Conservation (phyloP, 2,113 vertebrate genomes). For the Fulica atra region DNA sequence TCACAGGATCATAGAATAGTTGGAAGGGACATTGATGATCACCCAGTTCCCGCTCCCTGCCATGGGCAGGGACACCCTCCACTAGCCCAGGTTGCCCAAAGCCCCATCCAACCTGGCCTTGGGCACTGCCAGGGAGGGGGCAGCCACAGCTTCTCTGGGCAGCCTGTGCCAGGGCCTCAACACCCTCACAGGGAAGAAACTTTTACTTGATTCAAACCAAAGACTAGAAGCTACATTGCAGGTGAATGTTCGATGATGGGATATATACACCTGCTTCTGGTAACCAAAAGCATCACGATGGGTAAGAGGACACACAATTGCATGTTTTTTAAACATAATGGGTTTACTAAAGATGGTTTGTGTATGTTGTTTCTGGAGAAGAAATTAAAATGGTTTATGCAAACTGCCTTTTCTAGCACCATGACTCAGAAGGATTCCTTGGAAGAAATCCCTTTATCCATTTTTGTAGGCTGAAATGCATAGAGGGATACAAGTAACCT, state of each 20-base stretch:
- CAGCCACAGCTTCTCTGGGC: too few species aligned
- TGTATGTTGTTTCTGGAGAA: not conserved
- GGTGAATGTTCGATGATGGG: not conserved
- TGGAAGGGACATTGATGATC: too few species aligned
- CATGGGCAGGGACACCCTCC: too few species aligned
- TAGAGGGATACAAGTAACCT: not conserved
- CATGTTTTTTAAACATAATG: not conserved
- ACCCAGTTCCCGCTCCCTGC: too few species aligned
- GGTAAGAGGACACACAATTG: not conserved
- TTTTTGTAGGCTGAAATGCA: not conserved
- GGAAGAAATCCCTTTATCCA: not conserved
- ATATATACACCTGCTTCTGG: not conserved
- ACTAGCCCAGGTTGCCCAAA: too few species aligned
- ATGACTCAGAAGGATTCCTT: not conserved
- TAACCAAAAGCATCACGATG: not conserved
- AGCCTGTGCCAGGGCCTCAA: too few species aligned
- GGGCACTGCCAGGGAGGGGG: too few species aligned
- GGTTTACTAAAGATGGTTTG: not conserved
- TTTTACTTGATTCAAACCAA: not conserved
- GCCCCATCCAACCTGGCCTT: too few species aligned
- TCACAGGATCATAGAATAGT: too few species aligned
- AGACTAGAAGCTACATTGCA: not conserved
- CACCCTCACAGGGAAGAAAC: too few species aligned
- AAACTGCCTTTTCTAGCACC: not conserved
- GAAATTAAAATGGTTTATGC: not conserved